Evolutionary conservation across 2,888 invertebrate genomes (phyloP), one percentile per base, ranked within the genome.

Genomic region (Tiliacea citrago): DNA sequence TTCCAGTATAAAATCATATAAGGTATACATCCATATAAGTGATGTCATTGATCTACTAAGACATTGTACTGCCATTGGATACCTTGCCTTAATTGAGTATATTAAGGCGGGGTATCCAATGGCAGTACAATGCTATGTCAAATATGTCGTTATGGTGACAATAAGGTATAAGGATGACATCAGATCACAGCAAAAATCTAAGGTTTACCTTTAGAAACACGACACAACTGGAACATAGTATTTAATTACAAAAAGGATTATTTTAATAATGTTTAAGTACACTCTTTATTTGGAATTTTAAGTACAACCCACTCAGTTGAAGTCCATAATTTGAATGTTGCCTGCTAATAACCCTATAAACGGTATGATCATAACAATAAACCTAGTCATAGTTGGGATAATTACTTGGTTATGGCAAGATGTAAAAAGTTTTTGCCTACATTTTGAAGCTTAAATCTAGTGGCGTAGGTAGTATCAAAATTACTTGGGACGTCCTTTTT

Each of bases 11-110:
- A 35, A 79, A 83, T 58, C 60, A 12, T 61, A 51, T 35, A 73
- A n/a, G 68, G 65, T 71, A 77, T 79, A 79, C 84, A 47, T 68
- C 55, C 68, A 79, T 72, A 35, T 53, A 66, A 49, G 71, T 83
- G 63, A 81, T 80, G 68, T 84, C 81, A 80, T 84, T 69, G 80
- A 79, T 83, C 68, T 61, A 80, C 29, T 29, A 29, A 29, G 29
- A 3, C 29, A 29, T 29, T 29, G 29, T 29, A 29, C 29, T 29
- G 29, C 29, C 29, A 29, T 29, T 29, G 29, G 29, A 29, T 29
- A 29, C 29, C 29, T 3, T 29, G 29, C 29, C 29, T 29, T 29
- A 29, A 29, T 29, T 79, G 73, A 65, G 51, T 68, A 66, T 53
- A 63, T 62, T 47, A 61, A 35, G 49, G 65, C 68, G 79, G 39